Evolutionary conservation across 2,888 invertebrate species (phyloP).

Genomic region (Lamellibrachia columna): DNA sequence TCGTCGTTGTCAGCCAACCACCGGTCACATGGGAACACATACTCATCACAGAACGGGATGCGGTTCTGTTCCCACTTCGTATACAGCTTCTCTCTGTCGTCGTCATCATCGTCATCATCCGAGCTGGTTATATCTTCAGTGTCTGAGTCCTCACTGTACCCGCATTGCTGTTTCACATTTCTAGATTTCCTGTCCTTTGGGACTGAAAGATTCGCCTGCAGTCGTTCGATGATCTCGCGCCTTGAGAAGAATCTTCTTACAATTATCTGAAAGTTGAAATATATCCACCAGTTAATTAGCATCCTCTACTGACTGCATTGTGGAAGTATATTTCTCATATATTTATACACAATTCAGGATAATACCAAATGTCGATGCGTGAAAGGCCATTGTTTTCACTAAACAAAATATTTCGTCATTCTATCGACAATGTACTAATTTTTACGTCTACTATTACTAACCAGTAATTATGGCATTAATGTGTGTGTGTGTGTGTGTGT

Average conservation of each 20-base stretch:
- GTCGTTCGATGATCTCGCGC: constrained; percentile 45
- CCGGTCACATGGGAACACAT: constrained; percentile 52
- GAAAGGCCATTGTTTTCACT: not conserved
- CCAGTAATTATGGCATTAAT: no score
- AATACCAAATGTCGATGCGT: not conserved
- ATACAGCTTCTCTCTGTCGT: constrained; percentile 22
- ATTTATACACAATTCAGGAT: not conserved
- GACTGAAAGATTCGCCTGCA: constrained; percentile 36
- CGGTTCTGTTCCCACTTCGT: constrained; percentile 33
- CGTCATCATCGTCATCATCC: constrained; percentile 18
- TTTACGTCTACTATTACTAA: no score
- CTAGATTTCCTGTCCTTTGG: not conserved
- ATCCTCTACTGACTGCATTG: not conserved
- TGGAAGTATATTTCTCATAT: not conserved
- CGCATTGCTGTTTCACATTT: not conserved
- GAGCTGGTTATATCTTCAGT: not conserved
- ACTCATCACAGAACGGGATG: constrained; percentile 42
- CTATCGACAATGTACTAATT: not conserved
- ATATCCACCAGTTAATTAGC: not conserved
- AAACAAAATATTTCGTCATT: not conserved
- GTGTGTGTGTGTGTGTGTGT: no score
- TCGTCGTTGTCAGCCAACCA: constrained; percentile 60
- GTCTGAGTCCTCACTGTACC: not conserved
- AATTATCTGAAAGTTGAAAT: constrained; percentile 44
- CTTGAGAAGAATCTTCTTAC: constrained; percentile 48